Evolutionary conservation across 2,888 invertebrate genomes (phyloP).

Genomic region (Epinotia ramella): DNA sequence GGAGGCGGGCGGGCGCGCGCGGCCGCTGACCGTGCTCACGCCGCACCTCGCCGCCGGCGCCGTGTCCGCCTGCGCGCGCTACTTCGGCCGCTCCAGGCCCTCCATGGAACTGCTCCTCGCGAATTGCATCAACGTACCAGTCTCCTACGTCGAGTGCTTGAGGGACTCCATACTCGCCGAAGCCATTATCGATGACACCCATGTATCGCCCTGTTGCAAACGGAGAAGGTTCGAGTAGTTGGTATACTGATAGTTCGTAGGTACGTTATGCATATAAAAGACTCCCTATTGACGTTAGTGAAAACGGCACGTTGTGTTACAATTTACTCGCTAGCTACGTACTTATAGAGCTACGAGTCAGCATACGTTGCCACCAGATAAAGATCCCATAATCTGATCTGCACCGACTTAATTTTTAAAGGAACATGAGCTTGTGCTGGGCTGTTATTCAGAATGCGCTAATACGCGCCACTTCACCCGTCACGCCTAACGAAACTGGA

Average conservation of each 20-base stretch:
- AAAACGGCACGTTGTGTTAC: no score
- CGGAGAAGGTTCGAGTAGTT: constrained; percentile 23
- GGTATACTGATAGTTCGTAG: background rate
- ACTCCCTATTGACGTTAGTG: no score
- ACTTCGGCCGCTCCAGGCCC: constrained; percentile 39
- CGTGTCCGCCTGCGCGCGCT: constrained; percentile 54
- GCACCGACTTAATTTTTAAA: no score
- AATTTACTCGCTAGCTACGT: no score
- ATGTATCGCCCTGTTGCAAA: background rate
- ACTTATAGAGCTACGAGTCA: no score
- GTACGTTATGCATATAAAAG: background rate
- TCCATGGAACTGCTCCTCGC: constrained; percentile 53
- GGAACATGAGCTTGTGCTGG: no score
- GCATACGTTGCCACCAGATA: no score
- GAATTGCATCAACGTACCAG: constrained; percentile 49
- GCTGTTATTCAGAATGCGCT: no score
- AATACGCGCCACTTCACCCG: no score
- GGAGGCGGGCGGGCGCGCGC: constrained; percentile 39
- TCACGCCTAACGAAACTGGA: no score
- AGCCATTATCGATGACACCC: constrained; percentile 24
- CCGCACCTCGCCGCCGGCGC: constrained; percentile 64
- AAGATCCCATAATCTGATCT: no score
- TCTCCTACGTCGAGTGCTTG: constrained; percentile 56
- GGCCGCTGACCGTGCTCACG: constrained; percentile 50
- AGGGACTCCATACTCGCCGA: constrained; percentile 53